Percentiles rank a stretch among this genome's conserved stretches.
Conservation (phyloP, 2,113 vertebrate species). For the Psittacara wagleri region DNA sequence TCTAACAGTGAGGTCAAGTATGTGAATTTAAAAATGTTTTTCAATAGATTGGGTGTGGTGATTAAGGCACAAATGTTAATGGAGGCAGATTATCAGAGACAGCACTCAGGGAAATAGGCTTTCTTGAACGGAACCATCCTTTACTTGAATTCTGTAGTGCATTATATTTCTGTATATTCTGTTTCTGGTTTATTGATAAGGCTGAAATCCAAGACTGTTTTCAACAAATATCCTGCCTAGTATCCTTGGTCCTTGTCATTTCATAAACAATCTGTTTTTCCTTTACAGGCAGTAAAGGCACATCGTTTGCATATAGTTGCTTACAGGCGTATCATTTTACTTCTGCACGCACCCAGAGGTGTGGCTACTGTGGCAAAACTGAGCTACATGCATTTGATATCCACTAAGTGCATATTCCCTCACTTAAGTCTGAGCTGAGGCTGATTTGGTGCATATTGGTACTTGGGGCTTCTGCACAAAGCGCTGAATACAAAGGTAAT, state of each 20-base stretch:
- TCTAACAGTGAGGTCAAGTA: background rate
- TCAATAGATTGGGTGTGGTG: background rate
- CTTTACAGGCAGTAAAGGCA: background rate
- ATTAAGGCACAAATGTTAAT: background rate
- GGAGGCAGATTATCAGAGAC: background rate
- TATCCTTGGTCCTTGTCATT: background rate
- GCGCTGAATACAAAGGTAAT: background rate
- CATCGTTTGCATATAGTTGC: background rate
- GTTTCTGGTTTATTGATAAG: background rate
- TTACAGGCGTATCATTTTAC: background rate
- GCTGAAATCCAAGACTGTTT: background rate
- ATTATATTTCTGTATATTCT: background rate
- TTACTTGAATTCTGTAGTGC: background rate
- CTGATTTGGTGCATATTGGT: background rate
- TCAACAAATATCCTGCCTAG: background rate
- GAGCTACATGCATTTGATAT: background rate
- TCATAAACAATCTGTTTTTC: background rate
- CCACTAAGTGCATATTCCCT: background rate
- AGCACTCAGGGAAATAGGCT: background rate
- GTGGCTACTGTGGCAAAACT: background rate
- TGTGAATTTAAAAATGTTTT: background rate
- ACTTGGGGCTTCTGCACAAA: background rate
- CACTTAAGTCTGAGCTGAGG: background rate
- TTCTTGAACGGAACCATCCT: background rate
- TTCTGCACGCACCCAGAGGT: background rate